Evolutionary conservation across 2,113 vertebrate genomes (phyloP).

Genomic region (Mesitornis unicolor): DNA sequence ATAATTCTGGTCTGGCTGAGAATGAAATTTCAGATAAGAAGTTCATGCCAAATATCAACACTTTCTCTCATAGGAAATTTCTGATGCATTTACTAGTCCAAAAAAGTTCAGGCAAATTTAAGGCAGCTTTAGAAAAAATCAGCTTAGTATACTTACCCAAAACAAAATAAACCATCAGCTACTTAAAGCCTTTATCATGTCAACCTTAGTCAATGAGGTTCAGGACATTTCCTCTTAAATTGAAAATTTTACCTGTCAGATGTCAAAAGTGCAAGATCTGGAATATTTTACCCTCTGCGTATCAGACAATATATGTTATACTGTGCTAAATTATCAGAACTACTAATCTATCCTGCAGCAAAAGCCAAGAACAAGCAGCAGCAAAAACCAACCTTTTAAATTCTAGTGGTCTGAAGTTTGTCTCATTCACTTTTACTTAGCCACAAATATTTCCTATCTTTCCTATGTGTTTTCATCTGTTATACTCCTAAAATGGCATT

Average conservation of each 20-base stretch:
- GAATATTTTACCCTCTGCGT: not conserved
- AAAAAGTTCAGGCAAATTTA: not conserved
- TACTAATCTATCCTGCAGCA: not conserved
- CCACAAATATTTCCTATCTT: not conserved
- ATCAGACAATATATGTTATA: not conserved
- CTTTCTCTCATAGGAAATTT: not conserved
- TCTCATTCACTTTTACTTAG: not conserved
- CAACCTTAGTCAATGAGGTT: not conserved
- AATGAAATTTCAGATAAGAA: not conserved
- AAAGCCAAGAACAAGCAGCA: constrained; percentile 4
- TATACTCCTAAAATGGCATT: not conserved
- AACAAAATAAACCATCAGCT: not conserved
- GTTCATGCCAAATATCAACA: not conserved
- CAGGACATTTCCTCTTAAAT: constrained; percentile 14
- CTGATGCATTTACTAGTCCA: not conserved
- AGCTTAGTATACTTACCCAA: not conserved
- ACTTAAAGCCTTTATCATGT: constrained; percentile 36
- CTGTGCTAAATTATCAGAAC: constrained; percentile 7
- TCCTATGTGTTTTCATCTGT: not conserved
- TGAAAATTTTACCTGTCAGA: constrained; percentile 6
- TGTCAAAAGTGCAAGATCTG: constrained; percentile 28
- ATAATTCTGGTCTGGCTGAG: not conserved
- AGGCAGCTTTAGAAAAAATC: not conserved
- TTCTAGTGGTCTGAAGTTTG: not conserved
- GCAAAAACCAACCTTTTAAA: not conserved